Base-by-base conservation (phyloP, 2,797 vertebrate genomes). In the Intellagama lesueurii region DNA sequence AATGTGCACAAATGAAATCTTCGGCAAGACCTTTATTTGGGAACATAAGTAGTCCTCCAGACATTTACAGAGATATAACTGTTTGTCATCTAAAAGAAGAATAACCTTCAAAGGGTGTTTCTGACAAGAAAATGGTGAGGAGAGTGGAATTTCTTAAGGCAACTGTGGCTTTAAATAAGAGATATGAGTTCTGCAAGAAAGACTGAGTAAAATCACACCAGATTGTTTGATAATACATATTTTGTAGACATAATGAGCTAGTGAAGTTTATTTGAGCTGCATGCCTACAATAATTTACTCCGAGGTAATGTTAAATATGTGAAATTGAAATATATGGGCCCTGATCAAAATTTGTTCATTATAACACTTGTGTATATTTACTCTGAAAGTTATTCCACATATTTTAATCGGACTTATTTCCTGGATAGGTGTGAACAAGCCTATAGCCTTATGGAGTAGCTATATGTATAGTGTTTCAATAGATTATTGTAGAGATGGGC, bases 71-170 rank as follows among this genome's bases (percentile, higher is more conserved):
- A 1, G 24, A 35, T 6, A 81, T 35, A 91, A 86, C 91, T 66
- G 5, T 24, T 52, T 88, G 49, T 81, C 68, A 68, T 52, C 87
- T 70, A 1, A 19, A 83, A 47, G 73, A 76, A 68, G 30, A 68
- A 77, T 88, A 0, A 40, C 87, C 81, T 24, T 79, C 89, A 83
- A 76, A 7, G 35, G 30, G 85, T 92, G 75, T 52, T 89, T 32
- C 77, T 69, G 70, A 89, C 87, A 86, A 40, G 64, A 79, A 52
- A 4, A 70, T 87, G 80, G 12, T 30, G 44, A 1, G 47, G 56
- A 22, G 4, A 28, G 17, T 56, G 3, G 6, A 40, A 76, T 76
- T 76, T 52, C 89, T 52, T 86, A 52, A 75, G 76, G 83, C 52
- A 85, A 1, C 4, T 80, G 90, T 76, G 14, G 80, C 17, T 47